Evolutionary conservation across 2,797 vertebrate genomes (phyloP).

Genomic region (Neosilurus hyrtlii): DNA sequence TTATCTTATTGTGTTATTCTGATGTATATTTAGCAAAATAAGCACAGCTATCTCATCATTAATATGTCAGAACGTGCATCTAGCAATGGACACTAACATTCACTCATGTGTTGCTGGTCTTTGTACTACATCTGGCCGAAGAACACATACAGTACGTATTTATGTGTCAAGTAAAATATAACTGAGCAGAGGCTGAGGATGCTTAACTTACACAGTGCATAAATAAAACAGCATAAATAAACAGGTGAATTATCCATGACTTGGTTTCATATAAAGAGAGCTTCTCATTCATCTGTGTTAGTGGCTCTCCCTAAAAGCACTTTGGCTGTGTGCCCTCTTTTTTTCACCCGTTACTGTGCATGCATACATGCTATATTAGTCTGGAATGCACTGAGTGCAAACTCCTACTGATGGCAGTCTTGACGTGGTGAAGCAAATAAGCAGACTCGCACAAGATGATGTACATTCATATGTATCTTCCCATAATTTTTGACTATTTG

Average conservation of each 20-base stretch:
- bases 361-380: constrained; percentile 56
- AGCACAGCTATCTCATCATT: constrained; percentile 70
- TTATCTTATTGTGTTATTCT: constrained; percentile 57
- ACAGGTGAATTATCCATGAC: constrained; percentile 39
- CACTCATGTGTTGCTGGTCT: constrained; percentile 37
- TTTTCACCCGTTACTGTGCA: constrained; percentile 46
- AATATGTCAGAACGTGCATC: constrained; percentile 55
- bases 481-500: constrained; percentile 10
- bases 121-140: constrained; percentile 38
- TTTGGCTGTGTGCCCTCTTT: constrained; percentile 41
- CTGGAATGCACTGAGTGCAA: constrained; percentile 54
- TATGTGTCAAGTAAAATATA: constrained; percentile 26
- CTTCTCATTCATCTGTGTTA: constrained; percentile 46
- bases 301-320: constrained; percentile 30
- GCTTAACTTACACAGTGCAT: constrained; percentile 41
- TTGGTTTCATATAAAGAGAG: constrained; percentile 48
- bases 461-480: constrained; percentile 21
- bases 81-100: constrained; percentile 44
- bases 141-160: constrained; percentile 33
- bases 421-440: constrained; percentile 44
- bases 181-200: constrained; percentile 34
- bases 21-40: constrained; percentile 68
- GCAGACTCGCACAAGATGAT: constrained; percentile 28
- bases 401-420: constrained; percentile 45
- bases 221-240: constrained; percentile 55